Evolutionary conservation across 2,888 invertebrate species (phyloP).

Genomic region (Mesochorus sp.): DNA sequence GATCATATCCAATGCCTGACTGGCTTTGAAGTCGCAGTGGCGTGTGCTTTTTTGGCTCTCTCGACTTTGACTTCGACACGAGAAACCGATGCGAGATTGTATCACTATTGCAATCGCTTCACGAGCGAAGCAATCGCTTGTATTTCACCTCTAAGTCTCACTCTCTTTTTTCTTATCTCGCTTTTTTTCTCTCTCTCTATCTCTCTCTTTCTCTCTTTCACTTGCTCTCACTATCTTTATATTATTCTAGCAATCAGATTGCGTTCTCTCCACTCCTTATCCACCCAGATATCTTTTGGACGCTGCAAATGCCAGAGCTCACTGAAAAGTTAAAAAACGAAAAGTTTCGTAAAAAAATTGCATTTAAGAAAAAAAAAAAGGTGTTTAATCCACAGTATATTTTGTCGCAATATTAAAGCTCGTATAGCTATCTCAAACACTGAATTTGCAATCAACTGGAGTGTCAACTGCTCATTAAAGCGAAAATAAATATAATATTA

Average conservation of each 20-base stretch:
- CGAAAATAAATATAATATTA: too few relatives aligned
- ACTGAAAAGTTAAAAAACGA: slow-evolving; percentile 2
- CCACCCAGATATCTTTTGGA: slow-evolving; percentile 28
- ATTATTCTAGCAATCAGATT: slow-evolving; percentile 28
- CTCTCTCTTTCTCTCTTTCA: slow-evolving; percentile 2
- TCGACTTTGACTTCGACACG: slow-evolving; percentile 44
- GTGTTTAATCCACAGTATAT: background rate
- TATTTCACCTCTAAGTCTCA: slow-evolving; percentile 34
- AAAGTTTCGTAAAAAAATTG: background rate
- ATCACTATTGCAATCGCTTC: slow-evolving; percentile 53
- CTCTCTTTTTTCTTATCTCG: background rate
- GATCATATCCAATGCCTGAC: slow-evolving; percentile 36
- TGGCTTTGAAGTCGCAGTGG: slow-evolving; percentile 35
- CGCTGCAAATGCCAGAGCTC: background rate
- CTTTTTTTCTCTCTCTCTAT: background rate
- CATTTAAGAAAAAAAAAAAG: background rate
- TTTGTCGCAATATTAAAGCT: too few relatives aligned
- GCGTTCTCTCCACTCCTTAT: slow-evolving; percentile 3
- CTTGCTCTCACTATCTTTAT: slow-evolving; percentile 17
- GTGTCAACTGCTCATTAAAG: too few relatives aligned
- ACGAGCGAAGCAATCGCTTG: slow-evolving; percentile 46
- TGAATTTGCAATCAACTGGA: too few relatives aligned
- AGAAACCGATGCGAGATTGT: slow-evolving; percentile 33
- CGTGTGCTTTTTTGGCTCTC: slow-evolving; percentile 42
- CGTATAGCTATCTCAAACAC: too few relatives aligned